These are phyloP conservation scores for Stenotaenia linearis DNA, from an alignment of 2,888 invertebrate genomes.

Conservation along the genomic window DNA sequence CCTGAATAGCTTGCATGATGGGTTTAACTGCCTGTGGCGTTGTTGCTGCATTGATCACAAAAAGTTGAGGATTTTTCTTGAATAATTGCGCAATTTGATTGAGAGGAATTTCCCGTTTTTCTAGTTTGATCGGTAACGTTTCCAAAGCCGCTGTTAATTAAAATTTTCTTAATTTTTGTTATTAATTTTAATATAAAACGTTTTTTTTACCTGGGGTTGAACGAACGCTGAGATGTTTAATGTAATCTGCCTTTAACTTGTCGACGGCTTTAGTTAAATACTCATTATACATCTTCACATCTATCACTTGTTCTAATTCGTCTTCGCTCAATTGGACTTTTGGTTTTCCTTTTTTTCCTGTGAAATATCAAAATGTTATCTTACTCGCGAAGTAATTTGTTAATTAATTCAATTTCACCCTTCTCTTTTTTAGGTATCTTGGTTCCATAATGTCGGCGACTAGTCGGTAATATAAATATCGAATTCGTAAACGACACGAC, in stretches of 20 bases:
- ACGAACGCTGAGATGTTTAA: conserved; percentile 71
- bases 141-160: conserved; percentile 66
- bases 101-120: conserved; percentile 72
- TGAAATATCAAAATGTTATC: no score
- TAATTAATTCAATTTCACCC: no score
- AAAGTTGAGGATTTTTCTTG: conserved; percentile 76
- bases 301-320: conserved; percentile 65
- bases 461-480: background rate
- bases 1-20: conserved; percentile 66
- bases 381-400: no score
- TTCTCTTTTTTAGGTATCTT: conserved; percentile 7
- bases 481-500: background rate
- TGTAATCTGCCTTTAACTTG: conserved; percentile 69
- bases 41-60: conserved; percentile 73
- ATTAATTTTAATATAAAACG: no score
- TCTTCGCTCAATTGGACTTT: conserved; percentile 62
- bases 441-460: background rate
- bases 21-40: conserved; percentile 80
- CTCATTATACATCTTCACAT: conserved; percentile 61
- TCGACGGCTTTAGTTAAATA: conserved; percentile 64
- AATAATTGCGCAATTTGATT: conserved; percentile 84
- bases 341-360: conserved; percentile 45
- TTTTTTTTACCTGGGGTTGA: conserved; percentile 67
- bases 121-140: conserved; percentile 64
- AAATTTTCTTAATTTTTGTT: background rate